Base-by-base conservation (phyloP, 37 sponge, comb jelly and placozoan genomes). In the Hexactinellida sp. region DNA sequence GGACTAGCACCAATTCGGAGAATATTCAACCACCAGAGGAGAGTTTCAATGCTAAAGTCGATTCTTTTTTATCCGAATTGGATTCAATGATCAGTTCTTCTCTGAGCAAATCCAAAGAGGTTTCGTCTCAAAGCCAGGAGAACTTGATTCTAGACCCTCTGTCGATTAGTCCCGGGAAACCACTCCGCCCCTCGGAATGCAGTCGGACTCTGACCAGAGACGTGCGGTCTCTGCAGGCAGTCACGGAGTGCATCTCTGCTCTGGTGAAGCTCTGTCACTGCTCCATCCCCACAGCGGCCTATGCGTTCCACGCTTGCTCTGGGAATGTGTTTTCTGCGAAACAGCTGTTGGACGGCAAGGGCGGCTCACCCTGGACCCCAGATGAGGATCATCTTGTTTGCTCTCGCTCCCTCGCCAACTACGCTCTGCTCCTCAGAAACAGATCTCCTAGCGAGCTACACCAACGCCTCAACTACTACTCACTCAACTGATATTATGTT, bases 301-400 rank as follows among this genome's bases (percentile, higher is more conserved):
- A 63, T 23, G 21, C 76, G 3, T 63, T 63, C 34, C 76, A 63
- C 30, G 3, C 30, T 23, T 63, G 76, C 76, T 63, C 76, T 63
- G 76, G 32, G 32, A 63, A 63, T 63, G 30, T 63, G 3, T n/a
- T 63, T 10, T 21, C 28, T 3, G 76, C 76, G 76, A 63, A 63
- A n/a, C 76, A 63, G 76, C 76, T 63, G 76, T 63, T 63, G 34
- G 76, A 63, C 34, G 76, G 76, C 5, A 63, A 63, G 76, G 76
- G 76, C 3, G 76, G 76, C 5, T 7, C 25, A 10, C 76, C 76
- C 3, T 63, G 76, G 76, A 63, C 76, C 76, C 5, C 76, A 7
- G 30, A 63, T 7, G 76, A 63, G 30, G 76, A 63, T n/a, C 25
- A n/a, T 5, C 76, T 63, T 7, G 19, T 63, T 1, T n/a, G 3